Percentiles rank a stretch among this genome's conserved stretches.
Evolutionary conservation across 2,113 vertebrate species (phyloP).

Genomic region (Mastomys coucha): DNA sequence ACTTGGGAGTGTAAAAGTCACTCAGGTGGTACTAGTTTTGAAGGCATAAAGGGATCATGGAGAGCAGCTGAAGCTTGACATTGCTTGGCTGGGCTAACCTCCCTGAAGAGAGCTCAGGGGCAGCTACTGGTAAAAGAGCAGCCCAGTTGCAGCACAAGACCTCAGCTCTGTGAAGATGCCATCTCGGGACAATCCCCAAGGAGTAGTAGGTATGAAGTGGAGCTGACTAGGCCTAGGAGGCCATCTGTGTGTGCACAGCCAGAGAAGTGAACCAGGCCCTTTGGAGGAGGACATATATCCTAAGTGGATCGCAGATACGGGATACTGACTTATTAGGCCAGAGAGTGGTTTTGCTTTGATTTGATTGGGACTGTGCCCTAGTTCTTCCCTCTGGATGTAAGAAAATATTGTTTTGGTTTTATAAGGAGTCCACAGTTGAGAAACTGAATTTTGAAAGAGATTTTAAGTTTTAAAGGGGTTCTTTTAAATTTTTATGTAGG

Average conservation of each 20-base stretch:
- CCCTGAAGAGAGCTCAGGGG: background rate
- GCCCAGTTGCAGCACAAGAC: background rate
- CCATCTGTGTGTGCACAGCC: background rate
- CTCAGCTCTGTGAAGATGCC: background rate
- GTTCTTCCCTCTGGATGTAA: background rate
- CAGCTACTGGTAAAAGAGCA: background rate
- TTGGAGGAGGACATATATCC: background rate
- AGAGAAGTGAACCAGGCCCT: background rate
- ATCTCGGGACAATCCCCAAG: background rate
- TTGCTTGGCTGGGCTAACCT: background rate
- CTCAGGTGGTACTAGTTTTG: background rate
- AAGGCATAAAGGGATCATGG: background rate
- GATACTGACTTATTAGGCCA: background rate
- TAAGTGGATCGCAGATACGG: background rate
- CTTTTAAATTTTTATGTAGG: background rate
- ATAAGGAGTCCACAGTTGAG: background rate
- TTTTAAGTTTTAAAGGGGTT: background rate
- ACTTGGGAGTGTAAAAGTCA: background rate
- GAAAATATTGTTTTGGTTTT: background rate
- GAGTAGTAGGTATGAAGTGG: background rate
- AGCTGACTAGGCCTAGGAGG: background rate
- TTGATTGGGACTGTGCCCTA: background rate
- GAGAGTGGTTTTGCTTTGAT: background rate
- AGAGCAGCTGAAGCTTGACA: background rate
- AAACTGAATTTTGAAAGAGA: background rate